A percentile compares a stretch with the other conserved stretches of the same genome.
These are phyloP conservation scores for Lasaia peninsularis DNA, from an alignment of 1,140 invertebrate genomes.

Conservation along the genomic window DNA sequence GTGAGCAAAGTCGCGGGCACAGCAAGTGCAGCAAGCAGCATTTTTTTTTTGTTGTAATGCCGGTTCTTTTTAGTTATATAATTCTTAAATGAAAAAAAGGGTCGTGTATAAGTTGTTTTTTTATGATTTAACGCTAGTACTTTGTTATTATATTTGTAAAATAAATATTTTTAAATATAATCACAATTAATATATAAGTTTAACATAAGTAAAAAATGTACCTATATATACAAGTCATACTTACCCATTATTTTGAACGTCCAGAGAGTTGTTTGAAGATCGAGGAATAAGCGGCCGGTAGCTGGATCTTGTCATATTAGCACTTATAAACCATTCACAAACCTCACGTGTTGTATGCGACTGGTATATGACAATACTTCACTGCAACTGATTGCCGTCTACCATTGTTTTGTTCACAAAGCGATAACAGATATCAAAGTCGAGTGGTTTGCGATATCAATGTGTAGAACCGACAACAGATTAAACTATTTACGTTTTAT, in stretches of 20 bases:
- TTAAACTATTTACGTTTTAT: conserved; percentile 49
- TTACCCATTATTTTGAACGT: conserved; percentile 58
- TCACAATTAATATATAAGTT: too few relatives aligned
- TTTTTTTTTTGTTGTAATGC: too few relatives aligned
- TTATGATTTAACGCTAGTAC: too few relatives aligned
- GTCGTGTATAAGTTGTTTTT: too few relatives aligned
- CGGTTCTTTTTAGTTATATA: too few relatives aligned
- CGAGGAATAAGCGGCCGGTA: conserved; percentile 62
- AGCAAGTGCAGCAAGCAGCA: too few relatives aligned
- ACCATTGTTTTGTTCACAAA: conserved; percentile 28
- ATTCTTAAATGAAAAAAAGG: too few relatives aligned
- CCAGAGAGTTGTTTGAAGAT: conserved; percentile 59
- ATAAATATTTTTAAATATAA: too few relatives aligned
- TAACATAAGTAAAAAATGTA: too few relatives aligned
- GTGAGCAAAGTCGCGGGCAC: too few relatives aligned
- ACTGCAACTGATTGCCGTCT: conserved; percentile 46
- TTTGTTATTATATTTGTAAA: too few relatives aligned
- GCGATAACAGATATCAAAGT: conserved; percentile 24
- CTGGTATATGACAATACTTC: conserved; percentile 36
- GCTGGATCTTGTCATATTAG: conserved; percentile 61
- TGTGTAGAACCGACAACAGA: conserved; percentile 41
- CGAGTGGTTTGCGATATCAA: conserved; percentile 33
- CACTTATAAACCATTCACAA: conserved; percentile 28
- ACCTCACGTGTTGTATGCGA: conserved; percentile 37
- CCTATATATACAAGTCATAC: conserved; percentile 27